Base-by-base conservation (phyloP, 2,888 invertebrate genomes). In the Vannuccia rotundouncinata region DNA sequence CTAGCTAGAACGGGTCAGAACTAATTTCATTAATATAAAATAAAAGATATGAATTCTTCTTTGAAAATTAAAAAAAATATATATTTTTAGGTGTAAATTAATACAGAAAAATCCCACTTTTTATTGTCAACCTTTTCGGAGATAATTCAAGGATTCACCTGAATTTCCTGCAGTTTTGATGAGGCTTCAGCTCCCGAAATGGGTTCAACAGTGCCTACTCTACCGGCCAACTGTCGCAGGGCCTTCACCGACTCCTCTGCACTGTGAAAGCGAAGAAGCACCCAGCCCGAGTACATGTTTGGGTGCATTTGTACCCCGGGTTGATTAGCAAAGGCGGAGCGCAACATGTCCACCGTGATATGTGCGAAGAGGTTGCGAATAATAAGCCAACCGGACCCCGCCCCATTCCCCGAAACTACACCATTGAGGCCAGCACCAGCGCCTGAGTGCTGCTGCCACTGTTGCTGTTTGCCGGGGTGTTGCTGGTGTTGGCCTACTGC, bases 281-380 rank as follows among this genome's bases (percentile, higher is more conserved):
- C 74, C 79, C 79, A 79, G 13, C 74, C 1, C 2, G 79, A n/a
- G 29, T 45, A 25, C 25, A 79, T 59, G 59, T 79, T 79, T n/a
- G 79, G 79, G 17, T 79, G 79, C 28, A 79, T 59, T 13, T 77
- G 31, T 1, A 59, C n/a, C 27, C 59, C 31, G 2, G n/a, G 59
- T 5, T 25, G 27, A 17, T 22, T 1, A n/a, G 29, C 2, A 5
- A 45, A 27, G 2, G 31, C 17, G 25, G 29, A 1, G 5, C 17
- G 5, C 28, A 60, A 1, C 45, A 77, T 66, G 22, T 77, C 45
- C n/a, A 66, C 59, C 10, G 2, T 60, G 59, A 77, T 60, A 29
- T 77, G 45, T 1, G 5, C 22, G 31, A 5, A 22, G 5, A 45
- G 77, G 59, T 77, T 27, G 10, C 77, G 77, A 27, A 77, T 77